A percentile compares a stretch with the other conserved stretches of the same genome.
These are phyloP conservation scores for Eulacestoma nigropectus DNA, from an alignment of 2,113 vertebrate genomes.

Conservation along the genomic window DNA sequence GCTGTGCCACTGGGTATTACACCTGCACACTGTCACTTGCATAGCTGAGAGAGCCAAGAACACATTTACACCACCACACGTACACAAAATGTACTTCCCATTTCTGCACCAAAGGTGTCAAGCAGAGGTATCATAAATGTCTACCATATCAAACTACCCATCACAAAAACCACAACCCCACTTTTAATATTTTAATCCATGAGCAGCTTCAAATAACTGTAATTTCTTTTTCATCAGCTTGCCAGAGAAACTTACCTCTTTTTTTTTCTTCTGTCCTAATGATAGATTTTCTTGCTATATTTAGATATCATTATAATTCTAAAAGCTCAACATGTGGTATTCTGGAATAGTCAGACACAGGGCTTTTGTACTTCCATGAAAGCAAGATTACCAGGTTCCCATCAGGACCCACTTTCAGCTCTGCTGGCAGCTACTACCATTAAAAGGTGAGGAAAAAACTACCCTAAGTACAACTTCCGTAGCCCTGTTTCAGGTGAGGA, in stretches of 20 bases:
- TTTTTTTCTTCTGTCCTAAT: neutral
- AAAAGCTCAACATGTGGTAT: neutral
- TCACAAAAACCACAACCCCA: neutral
- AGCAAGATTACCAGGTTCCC: neutral
- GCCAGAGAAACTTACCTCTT: neutral
- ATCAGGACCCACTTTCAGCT: neutral
- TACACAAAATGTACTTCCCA: neutral
- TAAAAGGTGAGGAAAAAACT: neutral
- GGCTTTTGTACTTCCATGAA: neutral
- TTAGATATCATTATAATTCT: neutral
- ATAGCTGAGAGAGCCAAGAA: neutral
- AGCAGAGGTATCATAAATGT: neutral
- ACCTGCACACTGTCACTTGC: neutral
- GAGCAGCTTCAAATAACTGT: neutral
- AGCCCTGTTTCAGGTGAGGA: neutral
- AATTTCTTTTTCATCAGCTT: neutral
- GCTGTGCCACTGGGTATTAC: neutral
- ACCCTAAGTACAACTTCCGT: neutral
- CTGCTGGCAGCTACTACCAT: neutral
- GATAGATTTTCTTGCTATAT: slow-evolving; percentile 19
- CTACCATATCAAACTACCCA: neutral
- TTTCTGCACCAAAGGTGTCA: neutral
- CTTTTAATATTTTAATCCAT: neutral
- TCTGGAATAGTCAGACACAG: neutral
- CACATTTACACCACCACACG: neutral